These are phyloP conservation scores for Eurosta solidaginis DNA, from an alignment of 1,140 invertebrate genomes.

Conservation along the genomic window DNA sequence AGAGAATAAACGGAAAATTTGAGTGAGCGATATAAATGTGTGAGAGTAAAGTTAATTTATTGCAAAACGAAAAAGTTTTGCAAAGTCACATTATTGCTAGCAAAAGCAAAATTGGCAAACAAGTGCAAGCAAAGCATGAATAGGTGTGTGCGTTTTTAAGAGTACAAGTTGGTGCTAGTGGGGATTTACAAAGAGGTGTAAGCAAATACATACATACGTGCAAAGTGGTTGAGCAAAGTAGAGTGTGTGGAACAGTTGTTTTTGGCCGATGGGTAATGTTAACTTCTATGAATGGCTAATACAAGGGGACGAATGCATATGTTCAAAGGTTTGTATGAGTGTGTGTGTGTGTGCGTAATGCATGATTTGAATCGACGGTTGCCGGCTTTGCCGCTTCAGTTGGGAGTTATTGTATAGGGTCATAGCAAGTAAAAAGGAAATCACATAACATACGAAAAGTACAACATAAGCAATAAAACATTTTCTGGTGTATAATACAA, in stretches of 20 bases:
- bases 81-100: neutral
- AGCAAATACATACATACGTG: no score
- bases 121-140: neutral
- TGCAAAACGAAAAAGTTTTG: neutral
- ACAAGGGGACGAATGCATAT: no score
- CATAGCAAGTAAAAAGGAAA: slow-evolving; percentile 1
- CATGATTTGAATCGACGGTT: neutral
- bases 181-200: neutral
- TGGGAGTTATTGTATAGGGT: neutral
- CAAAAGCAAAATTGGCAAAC: neutral
- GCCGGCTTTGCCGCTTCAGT: slow-evolving; percentile 7
- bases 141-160: neutral
- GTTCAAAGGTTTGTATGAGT: neutral
- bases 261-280: no score
- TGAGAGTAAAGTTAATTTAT: no score
- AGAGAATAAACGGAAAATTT: neutral
- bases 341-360: neutral
- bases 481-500: neutral
- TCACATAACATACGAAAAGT: neutral
- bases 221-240: no score
- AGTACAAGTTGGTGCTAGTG: neutral
- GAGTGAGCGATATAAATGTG: no score
- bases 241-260: no score
- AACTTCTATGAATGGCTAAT: no score
- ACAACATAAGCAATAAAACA: slow-evolving; percentile 12